These are phyloP conservation scores for Babylonia areolata DNA, from an alignment of 1,140 invertebrate species.

Conservation along the genomic window DNA sequence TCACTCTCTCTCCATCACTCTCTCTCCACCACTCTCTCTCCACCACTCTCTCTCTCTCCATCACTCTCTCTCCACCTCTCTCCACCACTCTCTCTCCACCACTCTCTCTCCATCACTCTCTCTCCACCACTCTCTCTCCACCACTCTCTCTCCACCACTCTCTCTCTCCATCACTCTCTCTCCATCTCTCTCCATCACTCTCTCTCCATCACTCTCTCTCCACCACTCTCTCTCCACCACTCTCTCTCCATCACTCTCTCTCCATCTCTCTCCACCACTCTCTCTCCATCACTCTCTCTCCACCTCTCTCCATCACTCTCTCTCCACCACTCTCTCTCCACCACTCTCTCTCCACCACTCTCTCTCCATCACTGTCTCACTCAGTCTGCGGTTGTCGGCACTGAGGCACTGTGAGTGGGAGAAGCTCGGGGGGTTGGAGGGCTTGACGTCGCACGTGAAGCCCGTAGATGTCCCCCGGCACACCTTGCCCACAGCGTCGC, in stretches of 20 bases:
- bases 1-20: no score
- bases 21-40: background rate
- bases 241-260: no score
- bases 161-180: no score
- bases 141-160: conserved; percentile 1
- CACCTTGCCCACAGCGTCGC: background rate
- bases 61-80: no score
- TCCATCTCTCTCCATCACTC: no score
- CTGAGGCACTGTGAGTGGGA: background rate
- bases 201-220: no score
- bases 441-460: background rate
- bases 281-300: no score
- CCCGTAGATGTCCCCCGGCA: background rate
- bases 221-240: background rate
- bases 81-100: no score
- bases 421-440: background rate
- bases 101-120: no score
- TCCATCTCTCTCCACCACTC: no score
- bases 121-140: conserved; percentile 1
- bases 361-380: background rate
- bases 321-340: background rate
- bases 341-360: background rate
- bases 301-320: background rate
- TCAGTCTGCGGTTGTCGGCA: no score
- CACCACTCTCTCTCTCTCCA: no score